Percentiles rank a stretch among this genome's conserved stretches.
Evolutionary conservation across 2,888 invertebrate species (phyloP).

Genomic region (Teinopalpus imperialis): DNA sequence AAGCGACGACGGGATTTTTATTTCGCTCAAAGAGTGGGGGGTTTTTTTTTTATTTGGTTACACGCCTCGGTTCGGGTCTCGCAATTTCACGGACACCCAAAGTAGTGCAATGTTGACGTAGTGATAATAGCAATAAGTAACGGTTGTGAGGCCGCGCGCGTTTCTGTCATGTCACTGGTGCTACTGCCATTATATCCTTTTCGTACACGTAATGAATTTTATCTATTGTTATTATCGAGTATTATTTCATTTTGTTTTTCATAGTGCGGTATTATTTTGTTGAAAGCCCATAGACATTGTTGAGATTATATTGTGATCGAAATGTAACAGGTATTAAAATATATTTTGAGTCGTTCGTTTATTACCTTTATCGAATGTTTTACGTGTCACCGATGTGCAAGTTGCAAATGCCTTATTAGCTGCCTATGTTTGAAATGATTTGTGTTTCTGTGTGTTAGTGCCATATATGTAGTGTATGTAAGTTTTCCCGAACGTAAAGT

Average conservation of each 20-base stretch:
- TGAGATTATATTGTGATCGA: slow-evolving; percentile 76
- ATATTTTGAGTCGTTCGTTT: slow-evolving; percentile 26
- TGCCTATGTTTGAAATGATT: slow-evolving; percentile 19
- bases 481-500: slow-evolving; percentile 55
- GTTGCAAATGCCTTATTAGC: slow-evolving; percentile 7
- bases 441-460: slow-evolving; percentile 69
- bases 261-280: slow-evolving; percentile 66
- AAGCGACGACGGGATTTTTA: slow-evolving; percentile 11
- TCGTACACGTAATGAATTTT: slow-evolving; percentile 60
- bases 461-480: slow-evolving; percentile 72
- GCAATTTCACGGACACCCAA: slow-evolving; percentile 60
- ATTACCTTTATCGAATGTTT: slow-evolving; percentile 26
- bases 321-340: slow-evolving; percentile 70
- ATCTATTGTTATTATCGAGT: slow-evolving; percentile 73
- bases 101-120: slow-evolving; percentile 74
- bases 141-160: slow-evolving; percentile 73
- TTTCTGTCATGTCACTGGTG: slow-evolving; percentile 54
- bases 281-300: slow-evolving; percentile 63
- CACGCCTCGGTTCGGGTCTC: slow-evolving; percentile 59
- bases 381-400: slow-evolving; percentile 17
- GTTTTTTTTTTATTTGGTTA: slow-evolving; percentile 45
- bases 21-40: slow-evolving; percentile 60
- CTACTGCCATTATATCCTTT: slow-evolving; percentile 64
- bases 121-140: slow-evolving; percentile 80
- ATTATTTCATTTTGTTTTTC: slow-evolving; percentile 62